These are phyloP conservation scores for Balearica regulorum DNA, from an alignment of 2,797 vertebrate genomes.

Conservation along the genomic window DNA sequence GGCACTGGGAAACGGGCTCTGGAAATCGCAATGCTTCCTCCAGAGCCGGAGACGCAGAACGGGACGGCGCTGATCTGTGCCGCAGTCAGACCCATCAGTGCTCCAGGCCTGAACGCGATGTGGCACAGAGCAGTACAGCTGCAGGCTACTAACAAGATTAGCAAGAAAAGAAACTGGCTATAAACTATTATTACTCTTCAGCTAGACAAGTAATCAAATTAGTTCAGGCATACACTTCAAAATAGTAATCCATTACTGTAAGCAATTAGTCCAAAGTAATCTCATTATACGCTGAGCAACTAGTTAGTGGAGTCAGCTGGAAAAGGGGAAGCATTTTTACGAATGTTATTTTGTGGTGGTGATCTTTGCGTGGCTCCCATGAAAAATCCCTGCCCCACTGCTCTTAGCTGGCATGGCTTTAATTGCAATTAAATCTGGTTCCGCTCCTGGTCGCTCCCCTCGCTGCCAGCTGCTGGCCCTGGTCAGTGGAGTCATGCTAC, in stretches of 20 bases:
- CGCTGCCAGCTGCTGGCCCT: background rate
- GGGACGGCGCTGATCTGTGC: background rate
- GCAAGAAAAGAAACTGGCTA: slow-evolving; percentile 18
- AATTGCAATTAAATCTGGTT: background rate
- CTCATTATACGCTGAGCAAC: slow-evolving; percentile 18
- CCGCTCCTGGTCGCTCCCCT: background rate
- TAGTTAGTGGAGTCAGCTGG: slow-evolving; percentile 27
- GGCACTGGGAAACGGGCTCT: background rate
- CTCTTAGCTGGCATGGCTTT: background rate
- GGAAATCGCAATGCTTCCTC: background rate
- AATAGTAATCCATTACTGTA: slow-evolving; percentile 38
- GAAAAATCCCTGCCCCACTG: background rate
- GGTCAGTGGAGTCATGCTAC: background rate
- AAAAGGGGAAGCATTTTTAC: background rate
- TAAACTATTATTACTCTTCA: slow-evolving; percentile 44
- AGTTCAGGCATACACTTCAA: background rate
- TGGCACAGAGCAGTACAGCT: slow-evolving; percentile 1
- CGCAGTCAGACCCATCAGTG: fast-evolving
- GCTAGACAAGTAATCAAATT: slow-evolving; percentile 58
- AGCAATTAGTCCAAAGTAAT: slow-evolving; percentile 36
- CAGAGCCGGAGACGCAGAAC: background rate
- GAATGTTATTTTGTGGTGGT: background rate
- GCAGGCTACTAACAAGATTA: slow-evolving; percentile 54
- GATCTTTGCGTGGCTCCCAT: background rate
- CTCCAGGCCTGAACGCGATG: background rate